phyloP scores from a whole-genome alignment of 2,113 vertebrate genomes.

The Sorex fumeus region DNA sequence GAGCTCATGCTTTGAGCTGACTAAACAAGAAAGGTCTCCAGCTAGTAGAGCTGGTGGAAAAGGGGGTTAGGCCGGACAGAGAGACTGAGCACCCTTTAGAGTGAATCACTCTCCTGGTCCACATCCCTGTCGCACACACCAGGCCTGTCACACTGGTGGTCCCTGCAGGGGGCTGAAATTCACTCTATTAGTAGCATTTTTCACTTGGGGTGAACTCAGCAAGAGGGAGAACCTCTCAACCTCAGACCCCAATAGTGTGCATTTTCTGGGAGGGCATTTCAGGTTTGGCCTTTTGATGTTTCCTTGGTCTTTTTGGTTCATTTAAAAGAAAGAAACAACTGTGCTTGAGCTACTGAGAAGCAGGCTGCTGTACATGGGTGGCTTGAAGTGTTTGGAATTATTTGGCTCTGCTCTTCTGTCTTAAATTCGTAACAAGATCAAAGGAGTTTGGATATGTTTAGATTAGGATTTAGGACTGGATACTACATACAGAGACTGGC shows the following conservation, averaged over 20 bases:
- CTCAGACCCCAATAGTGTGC: not conserved
- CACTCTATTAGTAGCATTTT: not conserved
- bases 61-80: too few relatives aligned
- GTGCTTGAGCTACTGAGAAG: conserved; percentile 64
- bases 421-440: conserved; percentile 77
- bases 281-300: not conserved
- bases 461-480: conserved; percentile 75
- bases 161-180: not conserved
- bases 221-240: not conserved
- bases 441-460: conserved; percentile 75
- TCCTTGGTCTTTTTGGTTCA: conserved; percentile 49
- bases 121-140: too few relatives aligned
- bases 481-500: conserved; percentile 25
- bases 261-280: conserved; percentile 51
- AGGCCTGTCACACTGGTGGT: not conserved
- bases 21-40: not conserved
- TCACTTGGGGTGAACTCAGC: not conserved
- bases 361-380: conserved; percentile 66
- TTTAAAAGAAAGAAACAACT: not conserved
- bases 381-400: conserved; percentile 67
- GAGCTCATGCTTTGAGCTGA: not conserved
- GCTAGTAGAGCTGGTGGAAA: not conserved
- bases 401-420: conserved; percentile 67
- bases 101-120: not conserved
- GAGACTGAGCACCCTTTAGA: not conserved